Percentiles rank a stretch among this genome's conserved stretches.
These are phyloP conservation scores for Clarias batrachus DNA, from an alignment of 2,113 vertebrate species.

Conservation along the genomic window DNA sequence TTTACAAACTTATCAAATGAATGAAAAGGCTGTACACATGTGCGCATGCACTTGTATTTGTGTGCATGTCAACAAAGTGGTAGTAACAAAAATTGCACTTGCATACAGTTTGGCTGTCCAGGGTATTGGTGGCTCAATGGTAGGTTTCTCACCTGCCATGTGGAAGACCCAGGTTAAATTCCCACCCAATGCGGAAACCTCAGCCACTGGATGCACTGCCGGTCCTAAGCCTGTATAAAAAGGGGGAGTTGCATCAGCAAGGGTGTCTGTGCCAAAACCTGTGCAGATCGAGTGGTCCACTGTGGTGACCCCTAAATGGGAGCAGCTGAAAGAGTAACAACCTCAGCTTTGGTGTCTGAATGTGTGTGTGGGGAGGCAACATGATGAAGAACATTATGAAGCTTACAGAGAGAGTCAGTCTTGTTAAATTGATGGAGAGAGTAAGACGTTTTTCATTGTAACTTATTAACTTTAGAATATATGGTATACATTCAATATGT, in stretches of 20 bases:
- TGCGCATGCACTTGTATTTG: background rate
- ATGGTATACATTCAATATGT: background rate
- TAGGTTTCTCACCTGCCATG: too few species aligned
- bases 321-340: too few species aligned
- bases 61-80: background rate
- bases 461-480: background rate
- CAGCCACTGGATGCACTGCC: too few species aligned
- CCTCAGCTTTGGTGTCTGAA: constrained; percentile 2
- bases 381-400: background rate
- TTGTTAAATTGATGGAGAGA: background rate
- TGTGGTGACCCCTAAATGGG: too few species aligned
- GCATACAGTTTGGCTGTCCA: background rate
- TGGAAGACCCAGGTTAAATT: too few species aligned
- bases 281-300: too few species aligned
- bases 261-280: too few species aligned
- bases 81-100: background rate
- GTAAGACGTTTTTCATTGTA: background rate
- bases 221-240: too few species aligned
- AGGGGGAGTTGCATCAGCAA: too few species aligned
- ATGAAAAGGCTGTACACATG: background rate
- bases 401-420: background rate
- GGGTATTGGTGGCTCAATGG: too few species aligned
- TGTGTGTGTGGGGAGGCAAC: background rate
- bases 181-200: too few species aligned
- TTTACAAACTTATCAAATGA: constrained; percentile 5